Evolutionary conservation across 2,113 vertebrate genomes (phyloP).

Genomic region (Monopterus albus): DNA sequence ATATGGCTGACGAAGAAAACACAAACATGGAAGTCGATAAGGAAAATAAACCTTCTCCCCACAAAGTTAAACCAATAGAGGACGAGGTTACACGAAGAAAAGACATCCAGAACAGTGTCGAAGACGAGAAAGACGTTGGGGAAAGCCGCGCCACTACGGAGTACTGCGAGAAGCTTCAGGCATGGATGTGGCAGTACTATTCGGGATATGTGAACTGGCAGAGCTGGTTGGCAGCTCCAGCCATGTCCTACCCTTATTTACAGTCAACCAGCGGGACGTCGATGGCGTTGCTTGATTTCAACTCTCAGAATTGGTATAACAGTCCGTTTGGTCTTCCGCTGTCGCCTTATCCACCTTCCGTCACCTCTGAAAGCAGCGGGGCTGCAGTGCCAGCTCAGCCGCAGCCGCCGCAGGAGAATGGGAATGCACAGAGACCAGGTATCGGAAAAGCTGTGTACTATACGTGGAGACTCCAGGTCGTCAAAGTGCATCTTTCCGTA

Average conservation of each 20-base stretch:
- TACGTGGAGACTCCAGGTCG: too few species aligned
- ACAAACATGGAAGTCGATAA: conserved; percentile 63
- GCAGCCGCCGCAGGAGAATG: conserved; percentile 71
- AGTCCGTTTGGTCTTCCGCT: conserved; percentile 55
- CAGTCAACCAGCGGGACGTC: conserved; percentile 51
- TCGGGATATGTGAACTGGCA: conserved; percentile 91
- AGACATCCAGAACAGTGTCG: neutral
- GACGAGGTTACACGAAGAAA: neutral
- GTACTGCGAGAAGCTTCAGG: conserved; percentile 91
- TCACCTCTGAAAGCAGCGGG: conserved; percentile 28
- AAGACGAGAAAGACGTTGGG: neutral
- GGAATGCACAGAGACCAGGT: conserved; percentile 76
- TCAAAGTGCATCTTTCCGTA: too few species aligned
- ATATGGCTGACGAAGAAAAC: conserved; percentile 80
- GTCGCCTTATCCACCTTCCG: conserved; percentile 42
- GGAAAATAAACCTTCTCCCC: conserved; percentile 24
- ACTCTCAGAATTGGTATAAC: conserved; percentile 61
- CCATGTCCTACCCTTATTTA: conserved; percentile 75
- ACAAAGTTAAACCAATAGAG: conserved; percentile 8
- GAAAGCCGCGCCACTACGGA: conserved; percentile 77
- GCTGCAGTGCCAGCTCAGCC: conserved; percentile 47
- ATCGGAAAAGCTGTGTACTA: neutral
- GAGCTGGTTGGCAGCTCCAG: conserved; percentile 80
- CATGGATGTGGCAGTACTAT: conserved; percentile 97
- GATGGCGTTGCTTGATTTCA: conserved; percentile 44